These are phyloP conservation scores for Tricholauxania praeusta DNA, from an alignment of 2,888 invertebrate genomes.

Conservation along the genomic window DNA sequence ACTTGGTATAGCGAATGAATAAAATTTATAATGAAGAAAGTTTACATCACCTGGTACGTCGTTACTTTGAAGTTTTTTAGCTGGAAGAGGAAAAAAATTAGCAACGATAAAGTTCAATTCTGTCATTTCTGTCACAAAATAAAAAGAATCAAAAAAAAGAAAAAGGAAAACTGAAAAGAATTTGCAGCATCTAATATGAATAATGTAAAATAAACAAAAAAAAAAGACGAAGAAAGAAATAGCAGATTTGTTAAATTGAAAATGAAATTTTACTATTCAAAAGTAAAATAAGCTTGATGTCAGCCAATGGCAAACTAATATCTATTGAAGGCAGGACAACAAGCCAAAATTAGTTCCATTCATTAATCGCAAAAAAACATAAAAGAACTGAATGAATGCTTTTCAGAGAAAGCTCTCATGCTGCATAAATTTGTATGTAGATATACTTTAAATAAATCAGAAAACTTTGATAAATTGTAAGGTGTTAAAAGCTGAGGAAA, in stretches of 20 bases:
- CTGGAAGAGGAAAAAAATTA: background rate
- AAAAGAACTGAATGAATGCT: too few relatives aligned
- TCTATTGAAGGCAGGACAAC: slow-evolving; percentile 7
- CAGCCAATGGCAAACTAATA: slow-evolving; percentile 22
- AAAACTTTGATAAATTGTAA: too few relatives aligned
- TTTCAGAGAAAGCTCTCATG: too few relatives aligned
- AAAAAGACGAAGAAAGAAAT: background rate
- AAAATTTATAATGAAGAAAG: too few relatives aligned
- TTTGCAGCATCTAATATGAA: background rate
- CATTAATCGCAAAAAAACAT: slow-evolving; percentile 17
- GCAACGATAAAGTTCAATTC: slow-evolving; percentile 31
- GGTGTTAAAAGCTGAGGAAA: too few relatives aligned
- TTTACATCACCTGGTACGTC: too few relatives aligned
- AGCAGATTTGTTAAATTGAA: slow-evolving; percentile 28
- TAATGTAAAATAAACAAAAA: background rate
- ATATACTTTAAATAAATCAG: too few relatives aligned
- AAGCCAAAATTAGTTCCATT: slow-evolving; percentile 29
- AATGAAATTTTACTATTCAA: slow-evolving; percentile 31
- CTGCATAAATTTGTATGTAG: too few relatives aligned
- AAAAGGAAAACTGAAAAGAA: slow-evolving; percentile 10
- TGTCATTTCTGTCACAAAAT: background rate
- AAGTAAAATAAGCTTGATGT: slow-evolving; percentile 32
- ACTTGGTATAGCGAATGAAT: too few relatives aligned
- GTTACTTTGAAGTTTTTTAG: too few relatives aligned
- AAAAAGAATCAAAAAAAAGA: background rate